phyloP scores from a whole-genome alignment of 2,888 invertebrate genomes.

The Anthophora plumipes region DNA sequence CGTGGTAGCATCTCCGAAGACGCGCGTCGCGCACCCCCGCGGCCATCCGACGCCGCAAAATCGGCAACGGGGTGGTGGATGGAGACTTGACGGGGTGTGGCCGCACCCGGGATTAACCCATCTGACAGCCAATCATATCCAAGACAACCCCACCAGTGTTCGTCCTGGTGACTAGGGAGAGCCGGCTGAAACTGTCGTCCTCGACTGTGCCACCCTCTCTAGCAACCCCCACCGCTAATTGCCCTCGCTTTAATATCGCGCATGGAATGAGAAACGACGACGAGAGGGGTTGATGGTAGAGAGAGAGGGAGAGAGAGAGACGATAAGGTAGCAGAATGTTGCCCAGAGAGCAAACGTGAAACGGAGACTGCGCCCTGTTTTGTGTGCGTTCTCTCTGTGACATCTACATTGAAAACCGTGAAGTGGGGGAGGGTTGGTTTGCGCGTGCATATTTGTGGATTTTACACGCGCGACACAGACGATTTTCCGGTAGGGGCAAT shows the following conservation, averaged over 20 bases:
- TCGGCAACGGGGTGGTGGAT: conserved; percentile 77
- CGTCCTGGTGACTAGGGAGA: conserved; percentile 54
- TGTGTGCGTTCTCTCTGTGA: conserved; percentile 49
- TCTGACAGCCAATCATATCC: conserved; percentile 81
- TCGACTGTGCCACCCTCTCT: conserved; percentile 53
- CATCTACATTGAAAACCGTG: conserved; percentile 49
- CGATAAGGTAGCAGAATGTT: conserved; percentile 62
- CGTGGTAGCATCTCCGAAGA: not conserved
- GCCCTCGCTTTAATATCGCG: conserved; percentile 81
- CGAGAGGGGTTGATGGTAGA: conserved; percentile 41
- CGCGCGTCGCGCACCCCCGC: not conserved
- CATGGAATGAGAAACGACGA: conserved; percentile 75
- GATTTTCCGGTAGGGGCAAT: conserved; percentile 24
- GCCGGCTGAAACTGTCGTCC: conserved; percentile 71
- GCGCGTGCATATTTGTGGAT: conserved; percentile 33
- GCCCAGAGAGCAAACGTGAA: conserved; percentile 44
- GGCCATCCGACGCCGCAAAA: conserved; percentile 37
- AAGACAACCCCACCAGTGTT: conserved; percentile 75
- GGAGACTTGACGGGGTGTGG: conserved; percentile 82
- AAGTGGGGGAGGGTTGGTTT: not conserved
- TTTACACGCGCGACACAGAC: conserved; percentile 21
- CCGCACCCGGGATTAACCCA: conserved; percentile 79
- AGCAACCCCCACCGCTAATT: conserved; percentile 78
- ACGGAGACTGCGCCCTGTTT: conserved; percentile 54
- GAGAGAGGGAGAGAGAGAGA: conserved; percentile 17